Base-by-base conservation (phyloP, 2,113 vertebrate genomes). In the Condylura cristata region DNA sequence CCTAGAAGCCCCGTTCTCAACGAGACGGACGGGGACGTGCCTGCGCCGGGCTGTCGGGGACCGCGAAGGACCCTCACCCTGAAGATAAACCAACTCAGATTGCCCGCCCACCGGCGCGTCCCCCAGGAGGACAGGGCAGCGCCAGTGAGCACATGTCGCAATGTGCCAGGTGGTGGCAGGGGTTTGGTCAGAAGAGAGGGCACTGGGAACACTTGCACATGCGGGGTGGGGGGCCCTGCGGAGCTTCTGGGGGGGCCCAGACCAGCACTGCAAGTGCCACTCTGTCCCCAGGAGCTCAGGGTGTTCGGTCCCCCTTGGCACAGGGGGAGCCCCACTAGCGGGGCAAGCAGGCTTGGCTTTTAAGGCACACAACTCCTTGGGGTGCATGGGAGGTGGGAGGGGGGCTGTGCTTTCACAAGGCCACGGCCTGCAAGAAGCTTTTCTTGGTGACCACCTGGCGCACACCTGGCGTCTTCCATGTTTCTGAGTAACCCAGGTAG, bases 141-240 rank as follows among this genome's bases (percentile, higher is more conserved):
- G n/a, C 41, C 2, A 63, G 78, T 60, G 70, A 22, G 16, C 7
- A 3, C 2, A 1, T 10, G 1, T 3, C 10, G 9, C 87, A 9
- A n/a, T 8, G 24, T 46, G 18, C 48, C 72, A 22, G 72, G 66
- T 8, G 8, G 37, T 41, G 4, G 48, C 6, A 34, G 22, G 41
- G 61, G 53, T 84, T 8, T 70, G 58, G 41, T 68, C 17, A 5
- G 32, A 48, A 37, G 20, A n/a, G 16, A 46, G 48, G n/a, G n/a
- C 1, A 1, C 51, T 14, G 1, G 20, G 20, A 28, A 28, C 11
- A 0, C 0, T 17, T 7, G 46, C 12, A 9, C n/a, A 18, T 28
- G 60, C 3, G 60, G 4, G 3, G 14, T 20, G 51, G 4, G 53
- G 53, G 18, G 22, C 18, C 53, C 20, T 56, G 18, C n/a, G 20